These are phyloP conservation scores for Triplophysa yarkandensis DNA, from an alignment of 2,797 vertebrate genomes.

Conservation along the genomic window DNA sequence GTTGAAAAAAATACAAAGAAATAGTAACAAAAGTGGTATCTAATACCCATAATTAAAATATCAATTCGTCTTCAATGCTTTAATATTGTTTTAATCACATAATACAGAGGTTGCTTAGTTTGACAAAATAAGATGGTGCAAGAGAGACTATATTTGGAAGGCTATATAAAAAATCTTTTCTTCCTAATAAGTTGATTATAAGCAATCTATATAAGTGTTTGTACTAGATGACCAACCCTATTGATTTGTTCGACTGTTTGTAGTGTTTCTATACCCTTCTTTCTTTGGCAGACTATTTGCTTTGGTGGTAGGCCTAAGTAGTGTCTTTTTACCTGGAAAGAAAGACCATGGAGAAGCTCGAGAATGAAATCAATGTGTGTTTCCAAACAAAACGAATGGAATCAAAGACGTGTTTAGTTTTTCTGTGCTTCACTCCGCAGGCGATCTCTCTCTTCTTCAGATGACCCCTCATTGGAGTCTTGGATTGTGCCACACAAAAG, in stretches of 20 bases:
- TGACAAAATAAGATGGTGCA: not conserved
- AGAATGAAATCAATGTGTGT: slow-evolving; percentile 77
- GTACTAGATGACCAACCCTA: not conserved
- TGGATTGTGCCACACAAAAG: slow-evolving; percentile 80
- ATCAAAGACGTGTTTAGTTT: slow-evolving; percentile 83
- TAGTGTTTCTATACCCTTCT: not conserved
- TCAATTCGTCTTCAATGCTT: slow-evolving; percentile 42
- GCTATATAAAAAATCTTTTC: not conserved
- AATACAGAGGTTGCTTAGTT: slow-evolving; percentile 1
- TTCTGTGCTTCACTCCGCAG: slow-evolving; percentile 75
- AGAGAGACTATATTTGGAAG: not conserved
- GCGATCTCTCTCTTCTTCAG: slow-evolving; percentile 69
- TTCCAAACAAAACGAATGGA: slow-evolving; percentile 87
- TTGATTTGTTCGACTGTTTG: not conserved
- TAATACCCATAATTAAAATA: slow-evolving; percentile 49
- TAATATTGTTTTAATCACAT: slow-evolving; percentile 35
- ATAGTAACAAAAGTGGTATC: slow-evolving; percentile 29
- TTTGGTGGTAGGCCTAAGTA: slow-evolving; percentile 4
- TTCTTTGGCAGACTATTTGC: not conserved
- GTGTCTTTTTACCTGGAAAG: not conserved
- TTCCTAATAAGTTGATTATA: not conserved
- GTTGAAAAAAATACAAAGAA: slow-evolving; percentile 23
- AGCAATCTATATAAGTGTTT: no score
- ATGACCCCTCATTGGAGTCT: slow-evolving; percentile 76
- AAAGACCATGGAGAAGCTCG: slow-evolving; percentile 3